Percentiles rank a stretch among this genome's conserved stretches.
Conservation (phyloP, 2,797 vertebrate genomes). For the Sarcophilus harrisii region DNA sequence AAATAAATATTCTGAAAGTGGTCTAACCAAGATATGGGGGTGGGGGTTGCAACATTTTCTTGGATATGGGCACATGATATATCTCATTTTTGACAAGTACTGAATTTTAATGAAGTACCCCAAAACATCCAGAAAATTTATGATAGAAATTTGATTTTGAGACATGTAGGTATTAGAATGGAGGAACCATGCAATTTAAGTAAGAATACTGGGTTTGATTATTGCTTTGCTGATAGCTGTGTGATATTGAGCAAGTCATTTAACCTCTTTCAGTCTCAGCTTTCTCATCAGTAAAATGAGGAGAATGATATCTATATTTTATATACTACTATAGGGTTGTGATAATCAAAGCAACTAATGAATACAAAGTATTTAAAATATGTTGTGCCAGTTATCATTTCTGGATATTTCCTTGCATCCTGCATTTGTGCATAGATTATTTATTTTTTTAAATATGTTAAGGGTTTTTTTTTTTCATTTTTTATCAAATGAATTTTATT, state of each 20-base stretch:
- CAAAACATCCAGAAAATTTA: neutral
- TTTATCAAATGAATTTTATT: neutral
- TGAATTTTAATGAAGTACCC: neutral
- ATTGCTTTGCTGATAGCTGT: neutral
- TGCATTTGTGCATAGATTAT: neutral
- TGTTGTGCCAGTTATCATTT: neutral
- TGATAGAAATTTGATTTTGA: neutral
- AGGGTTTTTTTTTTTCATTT: neutral
- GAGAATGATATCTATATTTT: too few species aligned
- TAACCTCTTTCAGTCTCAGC: neutral
- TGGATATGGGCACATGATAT: neutral
- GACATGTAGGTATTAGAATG: neutral
- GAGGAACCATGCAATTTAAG: neutral
- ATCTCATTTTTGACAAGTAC: neutral
- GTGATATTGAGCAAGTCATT: neutral
- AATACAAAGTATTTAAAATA: neutral
- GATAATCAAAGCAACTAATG: neutral
- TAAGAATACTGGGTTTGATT: neutral
- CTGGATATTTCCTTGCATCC: neutral
- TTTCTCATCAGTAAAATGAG: neutral
- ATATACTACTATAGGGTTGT: neutral
- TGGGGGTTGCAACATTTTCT: neutral
- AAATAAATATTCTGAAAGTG: neutral
- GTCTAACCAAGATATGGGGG: neutral
- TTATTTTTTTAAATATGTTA: neutral